Base-by-base conservation (phyloP, 1,140 invertebrate species). In the Euborellia annulipes region DNA sequence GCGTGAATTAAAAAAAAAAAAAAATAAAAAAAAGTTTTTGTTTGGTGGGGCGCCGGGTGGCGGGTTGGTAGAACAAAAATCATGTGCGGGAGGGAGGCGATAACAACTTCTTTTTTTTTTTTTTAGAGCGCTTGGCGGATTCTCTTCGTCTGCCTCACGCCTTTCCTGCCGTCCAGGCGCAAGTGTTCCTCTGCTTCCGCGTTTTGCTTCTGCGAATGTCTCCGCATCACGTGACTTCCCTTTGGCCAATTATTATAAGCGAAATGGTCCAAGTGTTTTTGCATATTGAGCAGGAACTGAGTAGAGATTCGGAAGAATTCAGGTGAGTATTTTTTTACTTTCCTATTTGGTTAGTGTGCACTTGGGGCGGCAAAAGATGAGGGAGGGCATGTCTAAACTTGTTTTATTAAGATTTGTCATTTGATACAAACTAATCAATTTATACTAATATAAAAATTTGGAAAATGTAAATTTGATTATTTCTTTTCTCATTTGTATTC, bases 241-340 rank as follows among this genome's bases (percentile, higher is more conserved):
- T 95, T 20, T 95, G 91, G 91, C 91, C 91, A 4, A 84, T 86
- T 34, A 89, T 95, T 54, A 87, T 94, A 43, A 88, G 85, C 36
- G 91, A 95, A 73, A 75, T 94, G 68, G 84, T 91, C 46, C 85
- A 91, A 68, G 86, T 91, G 3, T 85, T 92, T 53, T 63, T 91
- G 21, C 82, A 88, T 58, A 86, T 94, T 55, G 89, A 94, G 61
- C 83, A 89, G 56, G 85, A 92, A 57, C 60, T 93, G 11, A 75
- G 70, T 34, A 76, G 76, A 22, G 82, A 88, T 50, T 74, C 71
- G 11, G 85, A 88, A 57, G 81, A 86, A 56, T 81, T 82, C 55
- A 84, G 77, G 84, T 87, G 63, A 49, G 55, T 50, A 22, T 27
- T 4, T 4, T 27, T 27, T 11, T n/a, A n/a, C n/a, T n/a, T n/a